Conservation (phyloP, 2,113 vertebrate species). For the Montifringilla adamsi region DNA sequence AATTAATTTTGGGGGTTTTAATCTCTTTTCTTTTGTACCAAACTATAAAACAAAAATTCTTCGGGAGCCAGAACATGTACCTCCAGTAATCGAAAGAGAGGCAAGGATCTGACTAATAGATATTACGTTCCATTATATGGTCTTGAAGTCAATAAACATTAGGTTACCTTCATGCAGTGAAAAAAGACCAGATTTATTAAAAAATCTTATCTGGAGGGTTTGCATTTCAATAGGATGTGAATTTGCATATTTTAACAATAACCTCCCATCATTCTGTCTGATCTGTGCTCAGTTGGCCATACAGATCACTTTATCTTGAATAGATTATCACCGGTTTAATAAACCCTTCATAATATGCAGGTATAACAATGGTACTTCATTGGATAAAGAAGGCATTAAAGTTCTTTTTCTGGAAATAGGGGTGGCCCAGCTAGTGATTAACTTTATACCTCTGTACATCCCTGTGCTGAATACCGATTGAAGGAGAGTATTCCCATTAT, state of each 20-base stretch:
- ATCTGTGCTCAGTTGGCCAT: conserved; percentile 71
- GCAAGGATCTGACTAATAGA: conserved; percentile 70
- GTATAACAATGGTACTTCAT: conserved; percentile 76
- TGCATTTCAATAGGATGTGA: conserved; percentile 82
- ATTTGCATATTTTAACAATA: conserved; percentile 87
- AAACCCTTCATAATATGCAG: conserved; percentile 80
- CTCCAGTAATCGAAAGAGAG: conserved; percentile 65
- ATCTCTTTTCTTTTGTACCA: conserved; percentile 56
- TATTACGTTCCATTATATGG: conserved; percentile 62
- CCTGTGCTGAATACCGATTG: conserved; percentile 71
- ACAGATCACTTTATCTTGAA: conserved; percentile 79
- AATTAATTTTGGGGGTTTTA: conserved; percentile 55
- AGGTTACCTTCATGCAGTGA: conserved; percentile 73
- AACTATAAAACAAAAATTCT: conserved; percentile 70
- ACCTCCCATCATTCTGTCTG: conserved; percentile 78
- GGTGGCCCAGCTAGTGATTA: conserved; percentile 71
- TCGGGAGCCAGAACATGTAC: conserved; percentile 47
- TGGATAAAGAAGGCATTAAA: conserved; percentile 77
- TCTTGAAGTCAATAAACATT: conserved; percentile 76
- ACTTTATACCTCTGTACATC: conserved; percentile 70
- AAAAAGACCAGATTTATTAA: conserved; percentile 80
- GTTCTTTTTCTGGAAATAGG: conserved; percentile 70
- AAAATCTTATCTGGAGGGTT: conserved; percentile 85
- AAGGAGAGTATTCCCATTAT: conserved; percentile 68
- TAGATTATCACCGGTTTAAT: conserved; percentile 76